phyloP scores from a whole-genome alignment of 2,797 vertebrate genomes.

The Eleutherodactylus coqui region DNA sequence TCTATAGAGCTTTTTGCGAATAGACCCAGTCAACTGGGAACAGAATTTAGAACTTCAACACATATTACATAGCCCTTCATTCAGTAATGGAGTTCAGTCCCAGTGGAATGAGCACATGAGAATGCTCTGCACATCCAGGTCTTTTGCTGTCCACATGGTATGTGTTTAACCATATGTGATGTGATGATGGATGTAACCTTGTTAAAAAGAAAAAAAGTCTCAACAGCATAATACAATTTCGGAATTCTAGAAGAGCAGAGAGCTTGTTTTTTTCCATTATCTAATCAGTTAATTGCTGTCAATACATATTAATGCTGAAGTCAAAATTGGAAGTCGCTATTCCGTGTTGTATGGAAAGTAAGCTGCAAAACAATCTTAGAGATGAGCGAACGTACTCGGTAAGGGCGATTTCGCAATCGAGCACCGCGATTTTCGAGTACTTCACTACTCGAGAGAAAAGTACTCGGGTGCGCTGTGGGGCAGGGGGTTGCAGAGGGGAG shows the following conservation, averaged over 20 bases:
- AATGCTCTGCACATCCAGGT: conserved; percentile 50
- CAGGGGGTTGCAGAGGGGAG: too few relatives aligned
- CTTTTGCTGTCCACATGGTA: conserved; percentile 36
- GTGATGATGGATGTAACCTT: conserved; percentile 36
- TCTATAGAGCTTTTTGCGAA: conserved; percentile 59
- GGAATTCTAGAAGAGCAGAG: background rate
- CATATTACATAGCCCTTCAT: conserved; percentile 56
- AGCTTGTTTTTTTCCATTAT: background rate
- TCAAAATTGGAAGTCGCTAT: background rate
- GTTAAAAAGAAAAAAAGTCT: background rate
- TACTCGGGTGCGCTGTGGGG: too few relatives aligned
- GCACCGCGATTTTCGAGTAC: too few relatives aligned
- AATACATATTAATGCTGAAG: background rate
- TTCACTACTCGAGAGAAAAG: too few relatives aligned
- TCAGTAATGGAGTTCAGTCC: conserved; percentile 59
- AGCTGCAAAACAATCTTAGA: background rate
- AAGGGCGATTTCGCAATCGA: too few relatives aligned
- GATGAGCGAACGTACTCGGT: too few relatives aligned
- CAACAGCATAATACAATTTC: conserved; percentile 1
- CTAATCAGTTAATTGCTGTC: background rate
- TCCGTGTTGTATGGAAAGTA: background rate
- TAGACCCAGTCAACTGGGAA: conserved; percentile 54
- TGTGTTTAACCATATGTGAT: conserved; percentile 52
- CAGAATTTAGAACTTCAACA: conserved; percentile 53
- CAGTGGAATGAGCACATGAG: conserved; percentile 34